Evolutionary conservation across 2,797 vertebrate genomes (phyloP), one percentile per base, ranked within the genome.

Genomic region (Girardinus metallicus): DNA sequence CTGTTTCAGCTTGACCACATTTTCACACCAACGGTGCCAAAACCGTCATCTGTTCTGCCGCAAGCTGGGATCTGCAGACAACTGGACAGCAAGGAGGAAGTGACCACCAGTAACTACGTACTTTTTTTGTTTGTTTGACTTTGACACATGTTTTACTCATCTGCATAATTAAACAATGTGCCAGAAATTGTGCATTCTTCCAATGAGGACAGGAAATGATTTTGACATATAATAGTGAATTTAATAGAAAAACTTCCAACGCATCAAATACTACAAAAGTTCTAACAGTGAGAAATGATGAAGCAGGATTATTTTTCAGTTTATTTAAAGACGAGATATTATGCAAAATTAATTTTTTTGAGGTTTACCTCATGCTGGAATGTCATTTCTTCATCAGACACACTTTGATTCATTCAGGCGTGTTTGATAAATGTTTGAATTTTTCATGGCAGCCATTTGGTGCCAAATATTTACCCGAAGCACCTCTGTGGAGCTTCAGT

Each of bases 1-100:
- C 85, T 84, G 84, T 85, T 87, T 84, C 80, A 83, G 74, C 68
- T 80, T 86, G 80, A 88, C 84, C 79, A 81, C 78, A 80, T 86
- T 80, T 83, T 44, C 53, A 81, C 76, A 73, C 77, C 15, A 43
- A 62, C 55, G 75, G 74, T 66, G 80, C 43, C 79, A 76, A 36
- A 76, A 74, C 51, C 76, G 81, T 82, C 76, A 88, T 89, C 74
- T 79, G 68, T 44, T 53, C 72, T 73, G 83, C 85, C 83, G 84
- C 51, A 39, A 89, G 85, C 78, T 46, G 55, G 76, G 75, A 86
- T 79, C 74, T 84, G 53, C 81, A 88, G 81, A 80, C 86, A 81
- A 76, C 44, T 80, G 64, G 51, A 73, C 73, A 82, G 49, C 23
- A 13, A 60, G 1, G 64, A 21, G 60, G 31, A 62, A 34, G 60